Conservation (phyloP, 2,113 vertebrate species). For the Hippocampus mohnikei region DNA sequence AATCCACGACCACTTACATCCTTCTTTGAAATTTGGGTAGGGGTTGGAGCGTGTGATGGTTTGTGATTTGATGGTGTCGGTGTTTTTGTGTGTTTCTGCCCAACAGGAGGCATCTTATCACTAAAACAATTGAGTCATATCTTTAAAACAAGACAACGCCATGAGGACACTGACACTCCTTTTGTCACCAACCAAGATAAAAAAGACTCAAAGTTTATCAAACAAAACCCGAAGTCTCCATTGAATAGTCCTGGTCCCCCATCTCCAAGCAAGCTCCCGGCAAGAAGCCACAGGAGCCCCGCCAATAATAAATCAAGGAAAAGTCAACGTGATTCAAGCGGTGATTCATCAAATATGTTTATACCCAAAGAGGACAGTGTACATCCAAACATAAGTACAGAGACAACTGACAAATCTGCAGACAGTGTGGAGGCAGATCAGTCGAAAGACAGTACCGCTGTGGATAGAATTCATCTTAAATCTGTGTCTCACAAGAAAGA, state of each 20-base stretch:
- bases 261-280: conserved; percentile 54
- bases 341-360: conserved; percentile 8
- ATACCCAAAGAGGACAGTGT: conserved; percentile 14
- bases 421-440: not conserved
- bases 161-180: conserved; percentile 40
- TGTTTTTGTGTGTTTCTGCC: conserved; percentile 35
- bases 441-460: conserved; percentile 1
- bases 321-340: conserved; percentile 3
- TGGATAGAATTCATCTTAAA: not conserved
- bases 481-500: conserved; percentile 8
- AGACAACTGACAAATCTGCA: conserved; percentile 2
- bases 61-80: not conserved
- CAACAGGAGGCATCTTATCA: conserved; percentile 46
- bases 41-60: too few species aligned
- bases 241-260: conserved; percentile 36
- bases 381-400: not conserved
- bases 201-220: conserved; percentile 22
- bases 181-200: conserved; percentile 39
- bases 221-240: conserved; percentile 34
- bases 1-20: not conserved
- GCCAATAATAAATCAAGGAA: conserved; percentile 43
- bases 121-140: conserved; percentile 29
- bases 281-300: conserved; percentile 37
- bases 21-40: not conserved
- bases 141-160: conserved; percentile 38